Conservation (phyloP, 2,888 invertebrate genomes). For the Callyntrura guangdongensis region DNA sequence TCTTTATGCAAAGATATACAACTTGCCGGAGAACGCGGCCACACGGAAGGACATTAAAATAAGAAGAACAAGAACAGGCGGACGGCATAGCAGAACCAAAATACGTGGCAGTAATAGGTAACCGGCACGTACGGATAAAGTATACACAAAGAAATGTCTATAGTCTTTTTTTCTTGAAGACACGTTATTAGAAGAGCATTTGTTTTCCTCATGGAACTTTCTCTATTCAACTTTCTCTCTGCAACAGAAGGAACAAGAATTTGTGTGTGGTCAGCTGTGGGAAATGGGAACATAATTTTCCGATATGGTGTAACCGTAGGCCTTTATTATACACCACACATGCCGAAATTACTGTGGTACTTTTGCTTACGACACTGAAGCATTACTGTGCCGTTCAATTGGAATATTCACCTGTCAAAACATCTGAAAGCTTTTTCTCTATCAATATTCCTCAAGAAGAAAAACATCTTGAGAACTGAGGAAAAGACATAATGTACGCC, state of each 20-base stretch:
- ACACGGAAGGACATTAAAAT: not conserved
- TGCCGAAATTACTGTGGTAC: slow-evolving; percentile 4
- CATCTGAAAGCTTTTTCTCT: slow-evolving; percentile 21
- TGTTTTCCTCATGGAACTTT: slow-evolving; percentile 72
- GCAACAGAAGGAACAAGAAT: slow-evolving; percentile 56
- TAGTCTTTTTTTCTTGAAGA: slow-evolving; percentile 35
- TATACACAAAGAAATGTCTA: slow-evolving; percentile 49
- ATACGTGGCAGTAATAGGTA: slow-evolving; percentile 10
- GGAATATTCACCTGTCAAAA: slow-evolving; percentile 72
- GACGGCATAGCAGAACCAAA: not conserved
- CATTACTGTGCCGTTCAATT: slow-evolving; percentile 4
- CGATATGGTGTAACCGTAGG: slow-evolving; percentile 58
- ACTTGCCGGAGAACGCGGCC: not conserved
- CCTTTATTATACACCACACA: slow-evolving; percentile 66
- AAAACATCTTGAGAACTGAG: not conserved
- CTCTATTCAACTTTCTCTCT: slow-evolving; percentile 54
- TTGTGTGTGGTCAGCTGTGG: slow-evolving; percentile 77
- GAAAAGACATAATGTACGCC: slow-evolving; percentile 36
- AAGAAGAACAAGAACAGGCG: slow-evolving; percentile 13
- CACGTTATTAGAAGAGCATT: slow-evolving; percentile 69
- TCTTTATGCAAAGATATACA: slow-evolving; percentile 50
- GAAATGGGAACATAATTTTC: slow-evolving; percentile 78
- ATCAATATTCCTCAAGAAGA: not conserved
- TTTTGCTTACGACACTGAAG: slow-evolving; percentile 1
- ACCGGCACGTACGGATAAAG: slow-evolving; percentile 24